Evolutionary conservation across 2,888 invertebrate genomes (phyloP), one percentile per base, ranked within the genome.

Genomic region (Cataglyphis rosenhaueri): DNA sequence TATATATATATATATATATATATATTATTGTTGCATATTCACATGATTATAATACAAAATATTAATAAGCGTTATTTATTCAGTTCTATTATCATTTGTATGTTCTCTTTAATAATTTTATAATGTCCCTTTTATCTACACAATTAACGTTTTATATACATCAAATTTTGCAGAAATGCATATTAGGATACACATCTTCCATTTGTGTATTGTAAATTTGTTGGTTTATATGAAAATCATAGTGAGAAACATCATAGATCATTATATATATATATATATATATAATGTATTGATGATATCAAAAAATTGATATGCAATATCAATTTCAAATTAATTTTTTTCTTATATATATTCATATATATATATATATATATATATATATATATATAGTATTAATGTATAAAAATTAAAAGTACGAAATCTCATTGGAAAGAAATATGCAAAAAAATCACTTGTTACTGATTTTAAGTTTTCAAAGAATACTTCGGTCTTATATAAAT

Each of bases 51-150:
- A 10, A 48, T 10, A 8, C 4, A 76, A 48, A 48, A 65, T n/a
- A 66, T 41, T 48, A 48, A 29, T 66, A 55, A 2, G 15, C 38
- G 66, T 66, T 76, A 76, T 76, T 76, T 76, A 76, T 76, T 65
- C 12, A 55, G 29, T 65, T 66, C 5, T 75, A 25, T 55, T 15
- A 25, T 74, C 41, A 41, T 73, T 3, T 62, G 4, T 68, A 29
- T 52, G 8, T 76, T 55, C 15, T 76, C 15, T 55, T 65, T 55
- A 65, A 65, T 66, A 2, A 66, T 57, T n/a, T 66, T 57, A 3
- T 35, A 64, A 6, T 48, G 1, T 64, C 1, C 32, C 1, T 61
- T 44, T 12, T 21, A 32, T 73, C 44, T 5, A 74, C 61, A 62
- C 44, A 64, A 64, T 55, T n/a, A 52, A 1, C 3, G 9, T 41